Evolutionary conservation across 1,140 invertebrate genomes (phyloP).

Genomic region (Grapholita molesta): DNA sequence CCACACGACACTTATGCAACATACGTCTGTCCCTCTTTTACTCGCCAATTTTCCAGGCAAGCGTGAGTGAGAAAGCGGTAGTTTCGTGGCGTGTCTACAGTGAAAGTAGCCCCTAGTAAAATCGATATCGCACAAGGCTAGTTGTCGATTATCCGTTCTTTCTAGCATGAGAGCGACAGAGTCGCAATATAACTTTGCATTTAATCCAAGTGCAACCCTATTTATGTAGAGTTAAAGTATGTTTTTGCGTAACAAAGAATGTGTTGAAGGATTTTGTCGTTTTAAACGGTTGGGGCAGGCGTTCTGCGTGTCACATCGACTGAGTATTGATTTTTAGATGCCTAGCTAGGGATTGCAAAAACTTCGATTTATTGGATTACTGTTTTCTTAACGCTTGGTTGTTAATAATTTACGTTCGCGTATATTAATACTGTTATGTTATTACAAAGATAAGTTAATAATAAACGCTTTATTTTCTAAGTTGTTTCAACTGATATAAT

Average conservation of each 20-base stretch:
- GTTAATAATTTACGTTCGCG: neutral
- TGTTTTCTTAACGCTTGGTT: neutral
- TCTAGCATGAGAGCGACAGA: constrained; percentile 29
- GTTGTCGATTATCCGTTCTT: constrained; percentile 74
- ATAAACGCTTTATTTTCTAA: too few relatives aligned
- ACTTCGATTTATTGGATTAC: constrained; percentile 69
- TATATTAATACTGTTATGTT: neutral
- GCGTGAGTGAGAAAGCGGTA: constrained; percentile 35
- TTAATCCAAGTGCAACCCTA: constrained; percentile 22
- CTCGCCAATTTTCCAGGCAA: constrained; percentile 13
- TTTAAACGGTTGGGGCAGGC: neutral
- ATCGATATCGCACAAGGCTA: constrained; percentile 77
- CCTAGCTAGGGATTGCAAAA: constrained; percentile 23
- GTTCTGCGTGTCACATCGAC: constrained; percentile 53
- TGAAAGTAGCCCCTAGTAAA: constrained; percentile 58
- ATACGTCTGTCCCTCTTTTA: constrained; percentile 32
- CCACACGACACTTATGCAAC: constrained; percentile 12
- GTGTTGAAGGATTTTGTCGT: constrained; percentile 11
- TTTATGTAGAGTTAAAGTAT: neutral
- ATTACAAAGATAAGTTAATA: neutral
- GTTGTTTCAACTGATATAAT: too few relatives aligned
- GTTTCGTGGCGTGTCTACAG: constrained; percentile 31
- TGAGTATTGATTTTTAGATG: constrained; percentile 69
- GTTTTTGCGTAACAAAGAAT: constrained; percentile 20
- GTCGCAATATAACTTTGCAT: constrained; percentile 18